Conservation (phyloP, 2,797 vertebrate genomes). For the Neopelma chrysocephalum region DNA sequence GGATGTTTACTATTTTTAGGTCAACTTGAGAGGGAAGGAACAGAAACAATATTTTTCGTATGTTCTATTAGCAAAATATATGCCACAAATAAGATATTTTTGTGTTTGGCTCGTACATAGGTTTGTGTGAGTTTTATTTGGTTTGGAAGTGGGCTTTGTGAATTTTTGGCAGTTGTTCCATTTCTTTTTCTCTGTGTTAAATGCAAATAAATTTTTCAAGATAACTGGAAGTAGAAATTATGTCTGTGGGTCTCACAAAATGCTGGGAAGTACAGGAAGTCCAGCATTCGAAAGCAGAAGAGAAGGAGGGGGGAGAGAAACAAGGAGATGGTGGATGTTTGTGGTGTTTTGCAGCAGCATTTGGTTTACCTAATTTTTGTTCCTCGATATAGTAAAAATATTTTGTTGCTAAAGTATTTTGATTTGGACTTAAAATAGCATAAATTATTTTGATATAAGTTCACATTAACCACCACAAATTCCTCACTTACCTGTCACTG, state of each 20-base stretch:
- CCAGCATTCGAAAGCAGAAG: background rate
- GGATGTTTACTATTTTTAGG: slow-evolving; percentile 28
- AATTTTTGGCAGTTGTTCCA: background rate
- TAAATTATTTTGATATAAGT: background rate
- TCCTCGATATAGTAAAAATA: background rate
- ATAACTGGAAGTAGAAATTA: background rate
- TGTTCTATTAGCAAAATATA: background rate
- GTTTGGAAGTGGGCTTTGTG: background rate
- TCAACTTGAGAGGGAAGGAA: background rate
- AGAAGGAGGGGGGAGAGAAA: background rate
- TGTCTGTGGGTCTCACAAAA: background rate
- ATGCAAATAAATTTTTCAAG: background rate
- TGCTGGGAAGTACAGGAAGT: background rate
- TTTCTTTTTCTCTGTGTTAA: background rate
- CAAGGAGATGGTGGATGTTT: background rate
- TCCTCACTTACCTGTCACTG: background rate
- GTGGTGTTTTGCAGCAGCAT: background rate
- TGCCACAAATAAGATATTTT: background rate
- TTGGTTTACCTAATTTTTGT: background rate
- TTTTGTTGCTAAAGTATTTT: slow-evolving; percentile 18
- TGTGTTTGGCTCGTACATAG: background rate
- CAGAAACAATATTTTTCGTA: background rate
- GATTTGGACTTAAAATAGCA: slow-evolving; percentile 18
- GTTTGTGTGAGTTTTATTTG: background rate
- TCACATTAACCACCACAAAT: slow-evolving; percentile 17